Percentiles rank a stretch among this genome's conserved stretches.
Evolutionary conservation across 2,113 vertebrate species (phyloP).

Genomic region (Progne subis): DNA sequence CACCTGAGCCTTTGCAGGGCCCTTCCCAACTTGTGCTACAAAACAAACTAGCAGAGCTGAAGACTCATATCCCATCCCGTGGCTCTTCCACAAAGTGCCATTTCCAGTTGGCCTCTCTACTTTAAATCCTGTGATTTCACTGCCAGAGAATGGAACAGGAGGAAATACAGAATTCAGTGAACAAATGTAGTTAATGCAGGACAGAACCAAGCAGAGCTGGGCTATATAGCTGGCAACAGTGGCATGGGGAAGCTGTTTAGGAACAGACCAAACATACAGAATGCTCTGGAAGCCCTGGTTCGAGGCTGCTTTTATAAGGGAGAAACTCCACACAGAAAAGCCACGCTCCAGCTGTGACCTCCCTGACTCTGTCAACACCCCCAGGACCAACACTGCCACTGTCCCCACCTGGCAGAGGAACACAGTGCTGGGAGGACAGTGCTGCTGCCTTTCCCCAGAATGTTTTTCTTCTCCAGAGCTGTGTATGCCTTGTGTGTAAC

Average conservation of each 20-base stretch:
- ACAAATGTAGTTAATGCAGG: not conserved
- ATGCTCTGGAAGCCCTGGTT: not conserved
- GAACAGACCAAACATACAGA: fast-evolving
- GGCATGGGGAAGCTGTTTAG: not conserved
- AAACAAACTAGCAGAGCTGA: not conserved
- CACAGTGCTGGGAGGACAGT: fast-evolving
- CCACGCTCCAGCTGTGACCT: not conserved
- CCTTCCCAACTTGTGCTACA: not conserved
- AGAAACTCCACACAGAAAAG: not conserved
- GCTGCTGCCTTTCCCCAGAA: not conserved
- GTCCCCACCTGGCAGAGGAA: not conserved
- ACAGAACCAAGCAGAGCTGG: not conserved
- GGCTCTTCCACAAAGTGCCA: not conserved
- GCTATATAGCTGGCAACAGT: not conserved
- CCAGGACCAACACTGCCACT: not conserved
- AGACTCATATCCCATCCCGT: not conserved
- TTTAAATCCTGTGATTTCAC: not conserved
- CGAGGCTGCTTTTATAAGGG: not conserved
- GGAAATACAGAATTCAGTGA: not conserved
- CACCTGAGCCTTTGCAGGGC: not conserved
- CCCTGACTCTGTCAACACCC: not conserved
- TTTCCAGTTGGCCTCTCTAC: not conserved
- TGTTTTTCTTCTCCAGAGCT: not conserved
- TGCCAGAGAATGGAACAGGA: not conserved
- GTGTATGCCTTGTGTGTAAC: fast-evolving